A percentile compares a stretch with the other conserved stretches of the same genome.
These are phyloP conservation scores for Myxocyprinus asiaticus DNA, from an alignment of 2,113 vertebrate genomes.

Conservation along the genomic window DNA sequence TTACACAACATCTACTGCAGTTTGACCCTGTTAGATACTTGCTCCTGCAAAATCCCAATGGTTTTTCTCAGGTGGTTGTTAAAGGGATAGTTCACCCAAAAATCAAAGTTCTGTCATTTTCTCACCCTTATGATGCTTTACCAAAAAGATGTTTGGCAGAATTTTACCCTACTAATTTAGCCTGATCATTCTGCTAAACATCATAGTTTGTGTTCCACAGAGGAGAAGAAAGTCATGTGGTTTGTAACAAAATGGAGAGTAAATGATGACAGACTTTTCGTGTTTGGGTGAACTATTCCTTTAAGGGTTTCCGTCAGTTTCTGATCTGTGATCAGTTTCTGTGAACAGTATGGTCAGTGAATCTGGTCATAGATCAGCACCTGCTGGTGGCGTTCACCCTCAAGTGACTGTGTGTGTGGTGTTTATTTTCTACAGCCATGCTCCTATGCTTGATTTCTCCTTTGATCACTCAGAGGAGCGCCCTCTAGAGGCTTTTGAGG, in stretches of 20 bases:
- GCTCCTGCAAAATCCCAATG: conserved; percentile 4
- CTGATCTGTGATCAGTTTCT: conserved; percentile 8
- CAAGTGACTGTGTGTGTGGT: conserved; percentile 72
- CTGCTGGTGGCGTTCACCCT: conserved; percentile 50
- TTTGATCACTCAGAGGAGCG: conserved; percentile 97
- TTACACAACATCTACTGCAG: neutral
- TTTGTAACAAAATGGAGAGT: no score
- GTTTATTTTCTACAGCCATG: conserved; percentile 83
- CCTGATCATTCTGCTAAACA: no score
- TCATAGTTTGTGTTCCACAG: no score
- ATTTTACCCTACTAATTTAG: no score
- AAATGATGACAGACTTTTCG: no score
- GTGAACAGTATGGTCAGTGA: no score
- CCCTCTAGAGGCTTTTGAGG: conserved; percentile 94
- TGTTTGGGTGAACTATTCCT: no score
- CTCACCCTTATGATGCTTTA: no score
- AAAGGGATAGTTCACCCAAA: neutral
- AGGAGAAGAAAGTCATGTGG: no score
- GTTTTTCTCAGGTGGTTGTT: neutral
- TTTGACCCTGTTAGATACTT: neutral
- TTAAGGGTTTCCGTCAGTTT: conserved; percentile 4
- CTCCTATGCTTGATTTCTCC: conserved; percentile 96
- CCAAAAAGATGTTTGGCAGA: no score
- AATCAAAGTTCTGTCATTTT: no score
- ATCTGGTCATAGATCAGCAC: conserved; percentile 32